A percentile compares a stretch with the other conserved stretches of the same genome.
phyloP scores from a whole-genome alignment of 2,797 vertebrate genomes.

The Hippocampus kuda region DNA sequence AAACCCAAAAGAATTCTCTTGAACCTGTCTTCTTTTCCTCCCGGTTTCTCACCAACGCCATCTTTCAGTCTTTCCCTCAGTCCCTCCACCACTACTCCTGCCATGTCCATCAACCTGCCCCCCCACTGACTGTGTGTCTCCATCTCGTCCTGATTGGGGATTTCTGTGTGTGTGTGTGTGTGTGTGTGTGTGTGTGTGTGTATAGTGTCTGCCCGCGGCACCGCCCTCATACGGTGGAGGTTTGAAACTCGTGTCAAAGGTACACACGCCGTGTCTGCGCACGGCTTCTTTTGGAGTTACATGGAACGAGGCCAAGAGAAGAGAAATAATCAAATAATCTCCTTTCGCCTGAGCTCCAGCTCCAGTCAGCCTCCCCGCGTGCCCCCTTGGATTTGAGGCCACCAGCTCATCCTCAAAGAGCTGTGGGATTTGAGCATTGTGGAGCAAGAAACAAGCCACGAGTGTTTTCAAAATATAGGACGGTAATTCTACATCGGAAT shows the following conservation, averaged over 20 bases:
- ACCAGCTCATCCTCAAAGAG: conserved; percentile 33
- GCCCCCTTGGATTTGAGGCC: conserved; percentile 26
- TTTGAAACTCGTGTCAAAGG: conserved; percentile 15
- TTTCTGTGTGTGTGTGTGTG: conserved; percentile 41
- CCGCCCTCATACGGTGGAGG: conserved; percentile 23
- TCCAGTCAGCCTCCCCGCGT: conserved; percentile 25
- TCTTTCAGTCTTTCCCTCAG: conserved; percentile 7
- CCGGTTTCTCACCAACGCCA: conserved; percentile 27
- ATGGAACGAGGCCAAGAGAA: conserved; percentile 39
- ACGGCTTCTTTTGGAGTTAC: conserved; percentile 24
- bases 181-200: conserved; percentile 22
- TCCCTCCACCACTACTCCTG: conserved; percentile 21
- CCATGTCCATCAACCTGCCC: conserved; percentile 33
- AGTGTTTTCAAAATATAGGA: background rate
- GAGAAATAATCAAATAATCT: conserved; percentile 53
- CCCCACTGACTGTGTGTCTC: conserved; percentile 51
- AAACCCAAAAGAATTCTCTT: background rate
- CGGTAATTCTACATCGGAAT: background rate
- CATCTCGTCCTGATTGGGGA: conserved; percentile 59
- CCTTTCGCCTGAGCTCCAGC: conserved; percentile 36
- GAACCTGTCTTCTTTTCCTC: background rate
- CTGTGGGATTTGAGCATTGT: conserved; percentile 18
- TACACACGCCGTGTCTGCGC: conserved; percentile 26
- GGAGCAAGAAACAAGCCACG: conserved; percentile 29
- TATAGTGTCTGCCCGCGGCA: conserved; percentile 19